Base-by-base conservation (phyloP, 2,888 invertebrate genomes). In the Chironomus tentans region DNA sequence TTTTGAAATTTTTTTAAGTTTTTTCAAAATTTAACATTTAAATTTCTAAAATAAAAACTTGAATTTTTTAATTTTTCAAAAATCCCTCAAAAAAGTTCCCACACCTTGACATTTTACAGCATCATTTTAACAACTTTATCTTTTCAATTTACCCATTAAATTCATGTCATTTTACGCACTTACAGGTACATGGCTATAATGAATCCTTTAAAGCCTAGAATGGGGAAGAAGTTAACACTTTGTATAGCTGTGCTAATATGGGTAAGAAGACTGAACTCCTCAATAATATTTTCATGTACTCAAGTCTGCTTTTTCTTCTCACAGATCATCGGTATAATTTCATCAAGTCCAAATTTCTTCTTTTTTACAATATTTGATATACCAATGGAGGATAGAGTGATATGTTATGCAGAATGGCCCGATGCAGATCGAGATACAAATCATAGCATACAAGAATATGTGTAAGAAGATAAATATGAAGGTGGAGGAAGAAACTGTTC, bases 171-270 rank as follows among this genome's bases (percentile, higher is more conserved):
- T 38, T 38, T 10, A 38, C 38, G 10, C 70, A 77, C 82, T 85
- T 2, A 24, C 87, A 97, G 97, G 82, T 97, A 97, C 83, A 92
- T 95, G 85, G 97, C 97, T 74, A 97, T 97, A 80, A 94, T 97
- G 88, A 94, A 95, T 81, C 97, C 97, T 0, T 85, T 97, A 77
- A 88, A 91, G 78, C 97, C 95, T 2, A 87, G 97, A 76, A 91
- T 97, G 88, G 94, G 96, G 28, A 91, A 92, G 81, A 87, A 91
- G 28, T 89, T 91, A 13, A 96, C 97, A 0, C 86, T 97, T 75
- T 90, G 90, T 79, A 91, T 95, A 78, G 94, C 95, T 0, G 87
- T 90, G 4, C 87, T 89, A 75, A 96, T 97, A 79, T 97, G 97
- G 97, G 84, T 62, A 18, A 62, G 72, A 90, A 21, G 4, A 7